Evolutionary conservation across 2,113 vertebrate species (phyloP), one percentile per base, ranked within the genome.

Genomic region (Seriola dumerili): DNA sequence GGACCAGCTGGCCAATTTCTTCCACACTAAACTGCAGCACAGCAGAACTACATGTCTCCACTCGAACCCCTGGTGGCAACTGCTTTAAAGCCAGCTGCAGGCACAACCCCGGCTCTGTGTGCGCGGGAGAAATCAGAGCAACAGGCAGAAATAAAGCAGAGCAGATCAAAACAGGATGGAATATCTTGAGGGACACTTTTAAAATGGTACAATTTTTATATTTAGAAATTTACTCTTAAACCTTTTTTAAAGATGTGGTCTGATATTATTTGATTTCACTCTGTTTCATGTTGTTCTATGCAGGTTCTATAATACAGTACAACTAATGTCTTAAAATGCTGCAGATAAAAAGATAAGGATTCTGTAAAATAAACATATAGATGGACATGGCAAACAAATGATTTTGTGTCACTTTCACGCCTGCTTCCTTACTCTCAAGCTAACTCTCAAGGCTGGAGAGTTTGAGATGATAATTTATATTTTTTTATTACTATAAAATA

Each of bases 1-100:
- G 97, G 44, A 99, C 98, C 1, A 99, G 92, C 81, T 98, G 97
- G 55, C 98, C 98, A 0, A 99, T 97, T 85, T 97, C 97, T 1
- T 93, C 96, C 81, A 98, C 97, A 55, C 73, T 90, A 78, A 99
- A 99, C 95, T 99, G 97, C 72, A 99, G 80, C 48, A 97, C 96
- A 0, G 97, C 93, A 0, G 96, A 95, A 42, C 93, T 93, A 84
- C 95, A 96, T 0, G 95, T 94, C 90, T 98, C 94, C 2, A 96
- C 96, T 0, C 90, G 83, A 48, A 94, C 90, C 0, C 97, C 97
- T 0, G 92, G 66, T 3, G 97, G 95, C 86, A 99, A 84, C 94
- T 97, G 98, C 84, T 97, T 96, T 80, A 99, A 72, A 21, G 97
- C 97, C 46, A 99, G 92, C 94, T 99, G 98, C 66, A 99, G 88